phyloP scores from a whole-genome alignment of 2,888 invertebrate species.

The Blera fallax region DNA sequence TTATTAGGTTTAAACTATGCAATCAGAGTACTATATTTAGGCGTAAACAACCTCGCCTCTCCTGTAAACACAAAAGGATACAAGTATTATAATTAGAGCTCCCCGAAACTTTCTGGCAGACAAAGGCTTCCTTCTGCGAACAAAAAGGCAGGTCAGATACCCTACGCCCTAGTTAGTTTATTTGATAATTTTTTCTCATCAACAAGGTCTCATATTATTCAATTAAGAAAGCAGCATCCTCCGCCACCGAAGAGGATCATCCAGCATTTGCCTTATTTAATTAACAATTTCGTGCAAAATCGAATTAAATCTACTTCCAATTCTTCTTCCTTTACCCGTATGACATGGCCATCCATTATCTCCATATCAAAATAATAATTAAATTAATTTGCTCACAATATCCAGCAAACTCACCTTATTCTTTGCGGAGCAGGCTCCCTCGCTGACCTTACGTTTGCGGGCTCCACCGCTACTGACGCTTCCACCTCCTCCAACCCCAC shows the following conservation, averaged over 20 bases:
- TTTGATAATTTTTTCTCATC: slow-evolving; percentile 31
- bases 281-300: slow-evolving; percentile 17
- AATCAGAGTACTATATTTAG: too few relatives aligned
- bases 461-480: slow-evolving; percentile 74
- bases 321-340: neutral
- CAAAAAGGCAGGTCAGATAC: neutral
- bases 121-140: neutral
- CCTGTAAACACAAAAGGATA: too few relatives aligned
- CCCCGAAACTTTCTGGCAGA: too few relatives aligned
- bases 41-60: too few relatives aligned
- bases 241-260: neutral
- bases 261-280: slow-evolving; percentile 19
- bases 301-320: slow-evolving; percentile 8
- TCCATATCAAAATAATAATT: slow-evolving; percentile 31
- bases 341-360: neutral
- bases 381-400: slow-evolving; percentile 39
- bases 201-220: neutral
- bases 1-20: too few relatives aligned
- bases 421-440: slow-evolving; percentile 80
- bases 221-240: slow-evolving; percentile 18
- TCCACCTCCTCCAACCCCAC: slow-evolving; percentile 68
- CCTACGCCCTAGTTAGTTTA: slow-evolving; percentile 77
- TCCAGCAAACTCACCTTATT: slow-evolving; percentile 78
- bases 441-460: slow-evolving; percentile 81
- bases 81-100: neutral